Conservation (phyloP, 2,797 vertebrate genomes). For the Benthosema pterotum region DNA sequence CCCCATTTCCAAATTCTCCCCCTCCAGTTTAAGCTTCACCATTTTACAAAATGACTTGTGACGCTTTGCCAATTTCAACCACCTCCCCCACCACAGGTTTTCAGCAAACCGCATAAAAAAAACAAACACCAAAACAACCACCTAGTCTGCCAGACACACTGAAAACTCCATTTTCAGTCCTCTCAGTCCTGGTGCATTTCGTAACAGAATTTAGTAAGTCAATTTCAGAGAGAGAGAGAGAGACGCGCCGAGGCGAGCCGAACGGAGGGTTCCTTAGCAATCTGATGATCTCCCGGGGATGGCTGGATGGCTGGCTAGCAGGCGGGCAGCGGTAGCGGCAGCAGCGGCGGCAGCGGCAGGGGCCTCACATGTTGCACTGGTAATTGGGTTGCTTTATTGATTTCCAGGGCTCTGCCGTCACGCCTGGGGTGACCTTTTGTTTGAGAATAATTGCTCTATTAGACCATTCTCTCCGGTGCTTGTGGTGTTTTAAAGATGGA, state of each 20-base stretch:
- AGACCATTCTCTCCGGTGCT: too few species aligned
- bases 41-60: too few species aligned
- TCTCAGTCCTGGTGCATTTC: slow-evolving; percentile 43
- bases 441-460: slow-evolving; percentile 85
- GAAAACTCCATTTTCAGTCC: slow-evolving; percentile 21
- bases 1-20: too few species aligned
- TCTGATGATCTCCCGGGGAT: slow-evolving; percentile 58
- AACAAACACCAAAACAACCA: slow-evolving; percentile 9
- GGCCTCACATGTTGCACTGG: slow-evolving; percentile 60
- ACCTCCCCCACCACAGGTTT: too few species aligned
- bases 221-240: too few species aligned
- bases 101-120: too few species aligned
- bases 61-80: too few species aligned
- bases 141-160: slow-evolving; percentile 20
- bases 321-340: neutral
- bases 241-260: slow-evolving; percentile 30
- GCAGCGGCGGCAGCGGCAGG: too few species aligned
- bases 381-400: slow-evolving; percentile 82
- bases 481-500: too few species aligned
- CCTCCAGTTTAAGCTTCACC: too few species aligned
- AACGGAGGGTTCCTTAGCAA: slow-evolving; percentile 63
- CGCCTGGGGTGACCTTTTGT: slow-evolving; percentile 82
- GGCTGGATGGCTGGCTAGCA: too few species aligned
- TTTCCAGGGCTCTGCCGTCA: slow-evolving; percentile 77
- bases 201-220: slow-evolving; percentile 53